Percentiles rank a stretch among this genome's conserved stretches.
phyloP scores from a whole-genome alignment of 2,797 vertebrate species.

The Oceanodroma leucorhoa region DNA sequence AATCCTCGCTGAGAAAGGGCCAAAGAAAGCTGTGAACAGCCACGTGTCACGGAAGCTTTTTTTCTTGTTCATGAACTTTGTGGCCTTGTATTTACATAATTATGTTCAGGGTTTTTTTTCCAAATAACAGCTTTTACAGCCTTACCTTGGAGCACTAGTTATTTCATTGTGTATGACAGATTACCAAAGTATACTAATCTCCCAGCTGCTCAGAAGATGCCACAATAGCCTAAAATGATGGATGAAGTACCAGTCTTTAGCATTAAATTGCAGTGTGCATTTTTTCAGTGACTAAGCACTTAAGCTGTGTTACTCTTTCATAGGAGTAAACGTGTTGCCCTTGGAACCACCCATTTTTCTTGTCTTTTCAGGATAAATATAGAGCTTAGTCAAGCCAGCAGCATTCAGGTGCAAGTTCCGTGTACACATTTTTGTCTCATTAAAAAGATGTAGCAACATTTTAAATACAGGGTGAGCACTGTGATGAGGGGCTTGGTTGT shows the following conservation, averaged over 20 bases:
- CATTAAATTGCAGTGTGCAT: background rate
- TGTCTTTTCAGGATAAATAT: background rate
- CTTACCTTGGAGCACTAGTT: background rate
- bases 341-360: background rate
- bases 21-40: background rate
- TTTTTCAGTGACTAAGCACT: conserved; percentile 20
- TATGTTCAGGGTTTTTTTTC: background rate
- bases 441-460: conserved; percentile 12
- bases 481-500: background rate
- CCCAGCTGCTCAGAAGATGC: background rate
- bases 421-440: background rate
- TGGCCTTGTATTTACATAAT: background rate
- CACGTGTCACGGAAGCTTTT: background rate
- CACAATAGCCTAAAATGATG: background rate
- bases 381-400: conserved; percentile 1
- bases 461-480: background rate
- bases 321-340: background rate
- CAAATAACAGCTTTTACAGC: background rate
- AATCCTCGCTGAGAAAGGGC: background rate
- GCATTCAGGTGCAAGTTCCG: background rate
- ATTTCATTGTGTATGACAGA: background rate
- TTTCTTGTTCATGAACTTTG: background rate
- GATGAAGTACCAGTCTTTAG: background rate
- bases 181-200: background rate
- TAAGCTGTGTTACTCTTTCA: background rate